phyloP scores from a whole-genome alignment of 2,797 vertebrate species.

The Craterocephalus amniculus region DNA sequence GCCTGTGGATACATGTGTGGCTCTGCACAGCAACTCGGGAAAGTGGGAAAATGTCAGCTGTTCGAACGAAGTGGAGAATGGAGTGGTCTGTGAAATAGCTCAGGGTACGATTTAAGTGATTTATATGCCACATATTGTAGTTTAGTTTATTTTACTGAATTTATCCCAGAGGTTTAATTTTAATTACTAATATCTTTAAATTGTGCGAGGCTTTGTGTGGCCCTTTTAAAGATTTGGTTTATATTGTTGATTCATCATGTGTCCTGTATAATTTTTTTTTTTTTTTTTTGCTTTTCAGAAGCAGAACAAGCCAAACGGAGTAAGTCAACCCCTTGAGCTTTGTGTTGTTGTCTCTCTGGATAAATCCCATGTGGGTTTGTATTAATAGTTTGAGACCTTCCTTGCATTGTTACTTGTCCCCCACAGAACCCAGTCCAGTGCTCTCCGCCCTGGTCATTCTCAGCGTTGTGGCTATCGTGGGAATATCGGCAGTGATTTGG shows the following conservation, averaged over 20 bases:
- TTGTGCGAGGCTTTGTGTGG: background rate
- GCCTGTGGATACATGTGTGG: conserved; percentile 81
- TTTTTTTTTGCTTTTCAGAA: conserved; percentile 58
- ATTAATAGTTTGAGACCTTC: conserved; percentile 40
- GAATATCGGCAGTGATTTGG: conserved; percentile 83
- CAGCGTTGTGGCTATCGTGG: conserved; percentile 82
- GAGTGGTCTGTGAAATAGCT: conserved; percentile 84
- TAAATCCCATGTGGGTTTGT: conserved; percentile 23
- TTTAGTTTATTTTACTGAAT: background rate
- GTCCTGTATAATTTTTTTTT: conserved; percentile 16
- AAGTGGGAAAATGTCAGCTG: conserved; percentile 88
- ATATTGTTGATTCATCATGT: conserved; percentile 22
- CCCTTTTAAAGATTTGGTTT: background rate
- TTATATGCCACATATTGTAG: background rate
- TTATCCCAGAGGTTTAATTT: background rate
- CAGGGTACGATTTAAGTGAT: conserved; percentile 74
- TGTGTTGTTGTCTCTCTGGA: conserved; percentile 25
- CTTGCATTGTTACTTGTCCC: conserved; percentile 53
- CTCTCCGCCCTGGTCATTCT: conserved; percentile 83
- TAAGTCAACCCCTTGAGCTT: conserved; percentile 62
- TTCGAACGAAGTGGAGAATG: conserved; percentile 76
- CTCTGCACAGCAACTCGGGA: conserved; percentile 83
- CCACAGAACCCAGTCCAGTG: conserved; percentile 70
- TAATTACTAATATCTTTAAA: background rate
- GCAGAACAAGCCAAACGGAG: conserved; percentile 55